These are phyloP conservation scores for Macrocentrus cingulum DNA, from an alignment of 1,140 invertebrate species.

Conservation along the genomic window DNA sequence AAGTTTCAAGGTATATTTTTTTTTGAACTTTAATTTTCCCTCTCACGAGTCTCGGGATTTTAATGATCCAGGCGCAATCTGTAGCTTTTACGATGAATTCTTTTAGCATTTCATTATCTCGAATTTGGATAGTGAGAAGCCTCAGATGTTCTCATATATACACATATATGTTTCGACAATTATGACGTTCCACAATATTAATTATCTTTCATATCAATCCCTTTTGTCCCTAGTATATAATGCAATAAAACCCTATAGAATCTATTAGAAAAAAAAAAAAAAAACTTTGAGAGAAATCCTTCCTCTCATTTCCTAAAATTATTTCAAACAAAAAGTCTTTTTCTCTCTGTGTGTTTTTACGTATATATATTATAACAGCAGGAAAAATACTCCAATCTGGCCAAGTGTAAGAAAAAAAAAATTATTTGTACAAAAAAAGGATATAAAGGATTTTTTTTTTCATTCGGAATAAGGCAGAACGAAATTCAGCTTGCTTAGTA, in stretches of 20 bases:
- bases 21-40: not conserved
- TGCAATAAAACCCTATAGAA: slow-evolving; percentile 1
- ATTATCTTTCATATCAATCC: slow-evolving; percentile 2
- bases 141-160: slow-evolving; percentile 44
- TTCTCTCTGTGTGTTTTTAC: slow-evolving; percentile 11
- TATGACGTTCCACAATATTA: slow-evolving; percentile 48
- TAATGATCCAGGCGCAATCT: slow-evolving; percentile 39
- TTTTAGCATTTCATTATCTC: slow-evolving; percentile 52
- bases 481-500: slow-evolving; percentile 29
- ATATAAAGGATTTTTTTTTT: not conserved
- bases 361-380: not conserved
- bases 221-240: not conserved
- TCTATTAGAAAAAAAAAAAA: not conserved
- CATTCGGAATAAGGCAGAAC: slow-evolving; percentile 10
- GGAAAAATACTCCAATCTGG: not conserved
- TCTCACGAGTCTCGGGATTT: not conserved
- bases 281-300: too few relatives aligned
- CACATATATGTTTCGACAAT: slow-evolving; percentile 15
- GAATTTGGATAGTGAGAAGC: slow-evolving; percentile 51
- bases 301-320: too few relatives aligned
- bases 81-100: slow-evolving; percentile 57
- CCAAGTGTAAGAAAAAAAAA: slow-evolving; percentile 5
- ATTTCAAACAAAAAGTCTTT: slow-evolving; percentile 9
- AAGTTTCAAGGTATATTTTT: not conserved
- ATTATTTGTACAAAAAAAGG: not conserved